These are phyloP conservation scores for Meteorus cinctellus DNA, from an alignment of 2,888 invertebrate species.

Conservation along the genomic window DNA sequence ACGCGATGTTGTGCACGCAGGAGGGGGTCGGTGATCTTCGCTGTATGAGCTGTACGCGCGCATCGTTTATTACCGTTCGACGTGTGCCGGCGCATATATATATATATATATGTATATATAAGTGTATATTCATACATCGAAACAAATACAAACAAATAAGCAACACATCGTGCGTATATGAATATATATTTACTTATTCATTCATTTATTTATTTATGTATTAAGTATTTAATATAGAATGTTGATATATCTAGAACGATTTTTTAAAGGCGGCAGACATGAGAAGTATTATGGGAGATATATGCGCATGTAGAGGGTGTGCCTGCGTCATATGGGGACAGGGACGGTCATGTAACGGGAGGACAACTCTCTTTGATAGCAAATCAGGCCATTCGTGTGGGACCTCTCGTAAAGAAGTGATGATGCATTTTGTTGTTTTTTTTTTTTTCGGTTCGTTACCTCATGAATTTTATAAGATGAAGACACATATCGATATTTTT, in stretches of 20 bases:
- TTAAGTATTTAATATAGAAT: background rate
- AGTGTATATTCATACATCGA: conserved; percentile 36
- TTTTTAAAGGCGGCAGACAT: background rate
- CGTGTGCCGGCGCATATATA: conserved; percentile 36
- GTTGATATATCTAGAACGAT: background rate
- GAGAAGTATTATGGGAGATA: background rate
- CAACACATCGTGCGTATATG: background rate
- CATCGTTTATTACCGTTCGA: conserved; percentile 51
- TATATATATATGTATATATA: conserved; percentile 12
- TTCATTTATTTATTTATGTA: background rate
- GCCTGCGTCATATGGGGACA: conserved; percentile 49
- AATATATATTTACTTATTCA: background rate
- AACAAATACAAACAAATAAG: conserved; percentile 42
- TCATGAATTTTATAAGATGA: too few relatives aligned
- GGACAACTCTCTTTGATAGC: conserved; percentile 48
- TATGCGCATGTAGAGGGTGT: conserved; percentile 14
- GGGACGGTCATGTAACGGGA: conserved; percentile 59
- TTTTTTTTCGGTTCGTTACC: background rate
- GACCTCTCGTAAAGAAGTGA: background rate
- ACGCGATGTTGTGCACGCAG: conserved; percentile 46
- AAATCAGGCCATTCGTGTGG: conserved; percentile 49
- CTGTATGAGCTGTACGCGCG: background rate
- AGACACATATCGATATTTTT: too few relatives aligned
- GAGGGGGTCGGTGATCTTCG: conserved; percentile 49
- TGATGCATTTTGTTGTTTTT: background rate